Base-by-base conservation (phyloP, 1,140 invertebrate genomes). In the Euura saliciscinereae region DNA sequence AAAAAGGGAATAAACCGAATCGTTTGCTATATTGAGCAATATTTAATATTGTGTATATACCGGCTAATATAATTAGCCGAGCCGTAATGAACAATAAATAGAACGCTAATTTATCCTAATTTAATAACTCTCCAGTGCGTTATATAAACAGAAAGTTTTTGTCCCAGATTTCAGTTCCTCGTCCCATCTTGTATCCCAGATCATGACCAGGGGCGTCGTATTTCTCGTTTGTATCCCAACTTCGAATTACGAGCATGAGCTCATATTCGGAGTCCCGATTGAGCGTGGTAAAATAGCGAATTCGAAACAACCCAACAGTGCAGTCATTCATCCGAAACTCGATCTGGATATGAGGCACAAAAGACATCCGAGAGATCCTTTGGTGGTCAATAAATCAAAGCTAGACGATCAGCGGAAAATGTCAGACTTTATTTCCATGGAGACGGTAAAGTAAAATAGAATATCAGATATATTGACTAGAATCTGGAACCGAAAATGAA, bases 171-270 rank as follows among this genome's bases (percentile, higher is more conserved):
- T n/a, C 51, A 59, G 28, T 28, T 59, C 51, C 51, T 59, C 6
- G 3, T 11, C 3, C 51, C 5, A 59, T 11, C 4, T 59, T 59
- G 10, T 59, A 59, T 59, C 3, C 51, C 51, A n/a, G 8, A 59
- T n/a, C 13, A 89, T 88, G 86, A 85, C 89, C 4, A 84, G 83
- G 3, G 89, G 89, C 73, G 90, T 91, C 59, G 89, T 91, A 51
- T 91, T 91, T 78, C 78, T 91, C 75, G 90, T 91, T 71, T 90
- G 90, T 76, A 89, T 91, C 75, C 89, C 90, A n/a, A 91, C 89
- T 51, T 77, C 89, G 42, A 90, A 85, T 79, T 88, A 89, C 77
- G 90, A 91, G 77, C 87, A 90, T 71, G 83, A 89, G 73, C 77
- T 90, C 46, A 83, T 89, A 71, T 89, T 89, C 75, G 89, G 89